A percentile compares a stretch with the other conserved stretches of the same genome.
Evolutionary conservation across 2,113 vertebrate species (phyloP).

Genomic region (Nipponia nippon): DNA sequence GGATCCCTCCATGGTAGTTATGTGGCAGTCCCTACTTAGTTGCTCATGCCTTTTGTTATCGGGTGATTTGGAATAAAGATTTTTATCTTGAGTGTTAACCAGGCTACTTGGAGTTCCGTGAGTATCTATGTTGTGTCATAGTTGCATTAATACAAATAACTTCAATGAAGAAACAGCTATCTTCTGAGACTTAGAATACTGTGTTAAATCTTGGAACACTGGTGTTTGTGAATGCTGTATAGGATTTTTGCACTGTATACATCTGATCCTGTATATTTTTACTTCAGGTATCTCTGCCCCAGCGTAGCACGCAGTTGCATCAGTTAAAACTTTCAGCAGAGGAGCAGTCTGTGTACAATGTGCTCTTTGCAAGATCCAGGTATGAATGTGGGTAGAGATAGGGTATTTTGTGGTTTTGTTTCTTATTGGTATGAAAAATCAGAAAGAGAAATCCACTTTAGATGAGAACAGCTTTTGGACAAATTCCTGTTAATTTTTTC

Average conservation of each 20-base stretch:
- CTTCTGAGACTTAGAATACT: background rate
- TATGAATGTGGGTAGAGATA: constrained; percentile 40
- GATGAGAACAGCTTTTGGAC: background rate
- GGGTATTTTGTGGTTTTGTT: background rate
- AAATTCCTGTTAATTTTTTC: background rate
- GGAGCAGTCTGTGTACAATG: constrained; percentile 86
- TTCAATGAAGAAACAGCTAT: background rate
- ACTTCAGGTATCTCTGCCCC: constrained; percentile 84
- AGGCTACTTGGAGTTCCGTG: background rate
- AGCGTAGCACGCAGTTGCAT: constrained; percentile 79
- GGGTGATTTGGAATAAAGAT: background rate
- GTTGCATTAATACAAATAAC: background rate
- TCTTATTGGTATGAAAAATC: background rate
- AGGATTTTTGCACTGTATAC: background rate
- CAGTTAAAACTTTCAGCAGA: constrained; percentile 83
- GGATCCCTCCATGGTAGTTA: background rate
- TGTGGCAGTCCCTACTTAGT: background rate
- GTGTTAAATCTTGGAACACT: background rate
- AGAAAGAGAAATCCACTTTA: background rate
- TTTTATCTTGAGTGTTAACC: background rate
- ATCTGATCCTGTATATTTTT: background rate
- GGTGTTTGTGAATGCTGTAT: background rate
- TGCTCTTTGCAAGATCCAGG: constrained; percentile 90
- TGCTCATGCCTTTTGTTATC: background rate
- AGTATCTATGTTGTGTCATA: background rate